A percentile compares a stretch with the other conserved stretches of the same genome.
These are phyloP conservation scores for Aphis gossypii DNA, from an alignment of 1,140 invertebrate genomes.

Conservation along the genomic window DNA sequence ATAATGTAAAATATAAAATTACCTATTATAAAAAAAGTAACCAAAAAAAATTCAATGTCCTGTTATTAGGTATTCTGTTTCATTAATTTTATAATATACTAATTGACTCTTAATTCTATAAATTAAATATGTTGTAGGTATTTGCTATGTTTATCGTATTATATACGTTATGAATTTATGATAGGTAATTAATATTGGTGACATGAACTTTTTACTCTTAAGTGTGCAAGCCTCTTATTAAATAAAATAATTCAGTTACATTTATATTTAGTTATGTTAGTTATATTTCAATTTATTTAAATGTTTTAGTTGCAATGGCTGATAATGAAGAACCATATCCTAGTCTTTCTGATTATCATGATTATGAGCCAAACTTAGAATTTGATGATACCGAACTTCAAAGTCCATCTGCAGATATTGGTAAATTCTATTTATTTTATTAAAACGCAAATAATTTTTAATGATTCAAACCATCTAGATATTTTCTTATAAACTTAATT, in stretches of 20 bases:
- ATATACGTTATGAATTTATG: not conserved
- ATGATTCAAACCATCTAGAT: not conserved
- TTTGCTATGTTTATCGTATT: not conserved
- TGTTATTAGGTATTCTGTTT: not conserved
- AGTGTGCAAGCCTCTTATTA: not conserved
- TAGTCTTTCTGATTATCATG: conserved; percentile 88
- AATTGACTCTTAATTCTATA: not conserved
- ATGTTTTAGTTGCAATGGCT: conserved; percentile 39
- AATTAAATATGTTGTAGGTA: not conserved
- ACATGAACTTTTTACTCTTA: not conserved
- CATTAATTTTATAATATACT: not conserved
- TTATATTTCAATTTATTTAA: not conserved
- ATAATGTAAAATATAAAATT: not conserved
- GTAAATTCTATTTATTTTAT: conserved; percentile 62
- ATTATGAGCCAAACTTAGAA: conserved; percentile 93
- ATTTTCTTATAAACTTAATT: not conserved
- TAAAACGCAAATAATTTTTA: not conserved
- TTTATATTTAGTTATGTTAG: not conserved
- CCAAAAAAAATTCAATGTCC: not conserved
- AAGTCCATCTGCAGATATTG: conserved; percentile 67
- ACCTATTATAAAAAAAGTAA: not conserved
- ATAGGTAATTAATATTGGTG: not conserved
- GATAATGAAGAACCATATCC: conserved; percentile 79
- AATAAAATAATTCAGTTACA: not conserved
- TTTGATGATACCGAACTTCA: conserved; percentile 94